phyloP scores from a whole-genome alignment of 2,888 invertebrate genomes.

The Leucophora obtusa region DNA sequence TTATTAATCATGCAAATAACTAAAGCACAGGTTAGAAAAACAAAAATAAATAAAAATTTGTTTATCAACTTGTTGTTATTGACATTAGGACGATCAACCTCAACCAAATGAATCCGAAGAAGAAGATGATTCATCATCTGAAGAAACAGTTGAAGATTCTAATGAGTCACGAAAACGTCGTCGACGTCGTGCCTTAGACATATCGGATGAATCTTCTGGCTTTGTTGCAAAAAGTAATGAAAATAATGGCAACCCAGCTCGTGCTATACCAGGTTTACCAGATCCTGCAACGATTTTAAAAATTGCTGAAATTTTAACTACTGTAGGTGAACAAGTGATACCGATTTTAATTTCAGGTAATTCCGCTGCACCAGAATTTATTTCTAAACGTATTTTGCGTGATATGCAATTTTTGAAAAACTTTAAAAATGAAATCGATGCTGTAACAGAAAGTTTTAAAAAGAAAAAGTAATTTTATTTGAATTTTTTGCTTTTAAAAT shows the following conservation, averaged over 20 bases:
- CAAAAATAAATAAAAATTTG: background rate
- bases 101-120: conserved; percentile 47
- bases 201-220: conserved; percentile 57
- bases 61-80: background rate
- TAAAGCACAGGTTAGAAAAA: conserved; percentile 55
- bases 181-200: conserved; percentile 54
- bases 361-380: conserved; percentile 58
- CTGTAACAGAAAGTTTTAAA: conserved; percentile 36
- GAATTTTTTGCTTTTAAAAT: background rate
- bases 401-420: conserved; percentile 66
- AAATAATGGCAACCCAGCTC: conserved; percentile 13
- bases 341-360: conserved; percentile 73
- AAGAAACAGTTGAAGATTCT: conserved; percentile 72
- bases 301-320: conserved; percentile 73
- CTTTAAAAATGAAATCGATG: conserved; percentile 64
- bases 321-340: conserved; percentile 73
- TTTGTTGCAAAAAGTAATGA: background rate
- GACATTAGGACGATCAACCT: conserved; percentile 29
- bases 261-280: conserved; percentile 72
- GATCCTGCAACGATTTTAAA: conserved; percentile 74
- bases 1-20: conserved; percentile 38
- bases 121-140: conserved; percentile 72
- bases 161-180: conserved; percentile 64
- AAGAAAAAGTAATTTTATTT: conserved; percentile 26
- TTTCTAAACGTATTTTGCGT: conserved; percentile 66